phyloP scores from a whole-genome alignment of 2,113 vertebrate genomes.

The Monopterus albus region DNA sequence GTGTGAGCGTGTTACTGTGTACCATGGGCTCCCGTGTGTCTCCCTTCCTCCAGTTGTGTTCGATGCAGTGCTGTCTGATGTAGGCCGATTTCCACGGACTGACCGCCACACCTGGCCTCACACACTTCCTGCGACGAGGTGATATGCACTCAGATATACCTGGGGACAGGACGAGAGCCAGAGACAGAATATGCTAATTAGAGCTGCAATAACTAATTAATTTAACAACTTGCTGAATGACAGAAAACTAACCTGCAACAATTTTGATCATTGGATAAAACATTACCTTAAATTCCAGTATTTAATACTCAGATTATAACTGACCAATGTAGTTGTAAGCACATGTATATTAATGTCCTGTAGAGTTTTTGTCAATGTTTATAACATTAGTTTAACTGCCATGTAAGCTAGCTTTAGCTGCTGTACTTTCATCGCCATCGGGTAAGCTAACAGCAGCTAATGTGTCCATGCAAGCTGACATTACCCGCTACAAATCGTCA shows the following conservation, averaged over 20 bases:
- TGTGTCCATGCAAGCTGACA: background rate
- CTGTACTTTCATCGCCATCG: no score
- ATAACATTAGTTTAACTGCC: no score
- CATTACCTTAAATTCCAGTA: no score
- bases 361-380: no score
- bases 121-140: constrained; percentile 88
- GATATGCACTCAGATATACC: constrained; percentile 91
- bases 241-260: no score
- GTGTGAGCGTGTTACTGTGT: background rate
- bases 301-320: no score
- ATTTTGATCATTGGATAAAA: no score
- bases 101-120: constrained; percentile 86
- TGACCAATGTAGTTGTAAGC: no score
- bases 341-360: no score
- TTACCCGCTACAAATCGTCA: no score
- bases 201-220: background rate
- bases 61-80: constrained; percentile 94
- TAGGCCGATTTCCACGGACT: constrained; percentile 97
- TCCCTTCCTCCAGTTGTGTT: constrained; percentile 95
- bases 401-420: no score
- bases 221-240: no score
- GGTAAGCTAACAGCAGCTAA: background rate
- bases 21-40: constrained; percentile 94
- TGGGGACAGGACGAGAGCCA: constrained; percentile 47
- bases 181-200: background rate